Base-by-base conservation (phyloP, 2,888 invertebrate genomes). In the Campoplex nolae region DNA sequence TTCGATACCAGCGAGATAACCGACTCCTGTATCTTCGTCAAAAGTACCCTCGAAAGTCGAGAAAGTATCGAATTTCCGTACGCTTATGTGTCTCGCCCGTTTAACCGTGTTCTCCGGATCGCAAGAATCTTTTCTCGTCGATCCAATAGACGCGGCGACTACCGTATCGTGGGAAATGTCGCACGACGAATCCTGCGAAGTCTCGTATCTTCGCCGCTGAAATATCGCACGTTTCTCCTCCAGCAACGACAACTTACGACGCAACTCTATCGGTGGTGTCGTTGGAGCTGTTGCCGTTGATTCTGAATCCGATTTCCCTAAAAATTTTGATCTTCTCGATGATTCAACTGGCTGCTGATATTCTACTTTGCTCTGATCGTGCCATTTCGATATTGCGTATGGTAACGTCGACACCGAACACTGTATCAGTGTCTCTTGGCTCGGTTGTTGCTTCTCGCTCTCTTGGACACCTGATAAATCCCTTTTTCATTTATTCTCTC, bases 301-400 rank as follows among this genome's bases (percentile, higher is more conserved):
- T 28, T 92, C 93, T 2, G 92, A 91, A 2, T 92, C 92, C 13
- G 91, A 90, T 79, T 91, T 92, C 0, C 86, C 58, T n/a, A 79
- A 86, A 68, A 92, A 75, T 78, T 90, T 92, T 11, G 82, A 76
- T 82, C 88, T 90, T 38, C 82, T 86, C 51, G 83, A 56, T 1
- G 78, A 8, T 9, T 28, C 88, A 70, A 32, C 23, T 23, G 28
- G 51, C 45, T 78, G 74, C 11, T 58, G 38, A 54, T 28, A 2
- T 28, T 83, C 70, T 23, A 73, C 18, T 23, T 54, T 86, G 7
- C 58, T 88, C 68, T 77, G 82, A 9, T 92, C 92, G 51, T 91
- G 87, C 96, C 96, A 96, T 68, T 95, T 95, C 70, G 95, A 95
- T 89, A 96, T 95, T 0, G 95, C 95, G 91, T 96, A 96, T 0